Percentiles rank a stretch among this genome's conserved stretches.
Conservation (phyloP, 2,888 invertebrate species). For the Stenodema calcarata region DNA sequence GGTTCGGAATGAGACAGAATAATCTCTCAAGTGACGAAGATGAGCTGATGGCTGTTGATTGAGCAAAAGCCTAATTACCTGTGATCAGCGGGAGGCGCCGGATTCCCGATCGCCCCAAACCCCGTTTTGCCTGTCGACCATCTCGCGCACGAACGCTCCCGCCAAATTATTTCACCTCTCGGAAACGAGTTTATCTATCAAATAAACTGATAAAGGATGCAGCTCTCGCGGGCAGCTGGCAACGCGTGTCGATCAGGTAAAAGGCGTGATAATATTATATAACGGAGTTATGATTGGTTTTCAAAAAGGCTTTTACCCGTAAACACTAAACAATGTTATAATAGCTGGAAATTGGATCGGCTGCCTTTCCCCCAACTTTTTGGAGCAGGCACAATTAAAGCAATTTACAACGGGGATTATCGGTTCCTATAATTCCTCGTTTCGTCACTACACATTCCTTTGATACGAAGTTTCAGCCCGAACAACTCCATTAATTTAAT, state of each 20-base stretch:
- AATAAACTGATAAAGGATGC: not conserved
- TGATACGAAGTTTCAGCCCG: not conserved
- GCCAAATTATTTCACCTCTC: not conserved
- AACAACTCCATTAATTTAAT: not conserved
- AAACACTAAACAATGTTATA: conserved; percentile 3
- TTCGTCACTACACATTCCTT: not conserved
- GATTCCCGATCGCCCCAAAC: too few relatives aligned
- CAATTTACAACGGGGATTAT: conserved; percentile 12
- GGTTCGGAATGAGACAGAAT: too few relatives aligned
- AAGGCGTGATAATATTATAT: conserved; percentile 5
- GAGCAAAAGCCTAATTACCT: too few relatives aligned
- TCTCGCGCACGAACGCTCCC: not conserved
- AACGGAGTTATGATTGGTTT: conserved; percentile 1
- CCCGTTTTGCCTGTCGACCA: too few relatives aligned
- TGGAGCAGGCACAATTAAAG: not conserved
- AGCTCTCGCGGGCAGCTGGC: not conserved
- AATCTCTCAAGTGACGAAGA: too few relatives aligned
- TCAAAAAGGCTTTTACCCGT: conserved; percentile 1
- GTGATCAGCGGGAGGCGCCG: too few relatives aligned
- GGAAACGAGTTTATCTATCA: not conserved
- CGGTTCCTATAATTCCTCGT: not conserved
- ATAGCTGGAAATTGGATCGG: conserved; percentile 10
- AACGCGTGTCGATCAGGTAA: not conserved
- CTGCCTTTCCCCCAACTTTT: not conserved
- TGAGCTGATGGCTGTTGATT: too few relatives aligned